Evolutionary conservation across 1,140 invertebrate genomes (phyloP).

Genomic region (Brachionus asplanchnoidis): DNA sequence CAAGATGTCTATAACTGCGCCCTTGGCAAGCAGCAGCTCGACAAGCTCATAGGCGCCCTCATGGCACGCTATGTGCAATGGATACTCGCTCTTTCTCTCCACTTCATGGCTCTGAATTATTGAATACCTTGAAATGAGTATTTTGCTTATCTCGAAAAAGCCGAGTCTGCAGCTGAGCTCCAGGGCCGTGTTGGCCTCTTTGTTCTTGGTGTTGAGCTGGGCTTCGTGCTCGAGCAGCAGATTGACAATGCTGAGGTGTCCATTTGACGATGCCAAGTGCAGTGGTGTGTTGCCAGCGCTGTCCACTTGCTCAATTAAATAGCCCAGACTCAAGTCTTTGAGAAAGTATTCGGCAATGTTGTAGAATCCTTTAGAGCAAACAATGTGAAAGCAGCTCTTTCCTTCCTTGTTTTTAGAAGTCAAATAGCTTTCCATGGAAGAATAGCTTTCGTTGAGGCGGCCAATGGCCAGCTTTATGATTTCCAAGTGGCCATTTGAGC

Average conservation of each 20-base stretch:
- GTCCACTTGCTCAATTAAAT: not conserved
- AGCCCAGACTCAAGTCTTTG: slow-evolving; percentile 15
- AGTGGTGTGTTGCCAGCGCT: not conserved
- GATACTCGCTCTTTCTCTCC: slow-evolving; percentile 26
- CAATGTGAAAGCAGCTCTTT: slow-evolving; percentile 38
- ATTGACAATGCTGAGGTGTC: not conserved
- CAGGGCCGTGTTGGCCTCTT: slow-evolving; percentile 6
- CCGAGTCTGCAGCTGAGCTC: slow-evolving; percentile 20
- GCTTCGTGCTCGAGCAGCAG: not conserved
- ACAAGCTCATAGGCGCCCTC: slow-evolving; percentile 36
- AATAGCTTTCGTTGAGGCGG: slow-evolving; percentile 1
- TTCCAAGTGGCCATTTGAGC: slow-evolving; percentile 11
- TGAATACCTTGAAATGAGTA: not conserved
- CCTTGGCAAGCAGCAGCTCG: slow-evolving; percentile 21
- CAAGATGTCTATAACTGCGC: slow-evolving; percentile 28
- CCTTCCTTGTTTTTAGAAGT: slow-evolving; percentile 30
- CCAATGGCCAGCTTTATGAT: not conserved
- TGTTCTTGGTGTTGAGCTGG: not conserved
- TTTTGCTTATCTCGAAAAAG: slow-evolving; percentile 39
- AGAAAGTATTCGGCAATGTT: slow-evolving; percentile 35
- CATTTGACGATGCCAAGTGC: slow-evolving; percentile 15
- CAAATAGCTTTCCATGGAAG: slow-evolving; percentile 21
- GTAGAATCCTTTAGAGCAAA: not conserved
- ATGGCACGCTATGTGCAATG: slow-evolving; percentile 27
- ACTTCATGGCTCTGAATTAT: not conserved